These are phyloP conservation scores for Ephialtes manifestator DNA, from an alignment of 2,888 invertebrate genomes.

Conservation along the genomic window DNA sequence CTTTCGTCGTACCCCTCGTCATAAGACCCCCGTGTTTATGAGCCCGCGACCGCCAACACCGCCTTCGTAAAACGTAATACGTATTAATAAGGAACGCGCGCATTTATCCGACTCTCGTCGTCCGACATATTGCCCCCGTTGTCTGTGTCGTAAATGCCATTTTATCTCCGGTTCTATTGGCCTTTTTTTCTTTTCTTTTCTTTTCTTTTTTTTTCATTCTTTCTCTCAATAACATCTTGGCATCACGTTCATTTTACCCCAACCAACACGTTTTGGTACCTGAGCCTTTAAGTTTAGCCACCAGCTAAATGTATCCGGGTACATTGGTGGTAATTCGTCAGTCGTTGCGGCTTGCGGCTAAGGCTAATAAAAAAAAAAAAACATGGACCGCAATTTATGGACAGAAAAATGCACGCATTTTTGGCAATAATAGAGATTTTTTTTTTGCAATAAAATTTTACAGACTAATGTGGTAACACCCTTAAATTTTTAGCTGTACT, in stretches of 20 bases:
- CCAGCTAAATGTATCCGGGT: slow-evolving; percentile 40
- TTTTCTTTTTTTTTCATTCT: slow-evolving; percentile 35
- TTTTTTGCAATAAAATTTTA: too few relatives aligned
- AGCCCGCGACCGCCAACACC: slow-evolving; percentile 76
- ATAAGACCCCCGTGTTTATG: slow-evolving; percentile 81
- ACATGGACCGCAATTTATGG: not conserved
- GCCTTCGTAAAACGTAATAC: slow-evolving; percentile 81
- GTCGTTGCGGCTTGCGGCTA: slow-evolving; percentile 15
- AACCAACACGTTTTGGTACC: slow-evolving; percentile 49
- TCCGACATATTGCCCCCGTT: slow-evolving; percentile 56
- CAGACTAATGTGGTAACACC: too few relatives aligned
- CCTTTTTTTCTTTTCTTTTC: too few relatives aligned
- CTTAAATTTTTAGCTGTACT: too few relatives aligned
- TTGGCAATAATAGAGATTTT: too few relatives aligned
- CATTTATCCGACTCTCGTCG: slow-evolving; percentile 48
- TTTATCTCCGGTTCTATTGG: slow-evolving; percentile 65
- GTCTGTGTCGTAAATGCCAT: slow-evolving; percentile 68
- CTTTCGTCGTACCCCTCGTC: slow-evolving; percentile 68
- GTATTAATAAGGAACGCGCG: slow-evolving; percentile 75
- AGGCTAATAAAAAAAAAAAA: not conserved
- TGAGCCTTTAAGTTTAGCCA: slow-evolving; percentile 39
- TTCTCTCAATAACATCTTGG: not conserved
- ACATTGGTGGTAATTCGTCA: slow-evolving; percentile 21
- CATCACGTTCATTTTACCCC: not conserved
- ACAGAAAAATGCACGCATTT: not conserved